These are phyloP conservation scores for Cydia splendana DNA, from an alignment of 1,140 invertebrate species.

Conservation along the genomic window DNA sequence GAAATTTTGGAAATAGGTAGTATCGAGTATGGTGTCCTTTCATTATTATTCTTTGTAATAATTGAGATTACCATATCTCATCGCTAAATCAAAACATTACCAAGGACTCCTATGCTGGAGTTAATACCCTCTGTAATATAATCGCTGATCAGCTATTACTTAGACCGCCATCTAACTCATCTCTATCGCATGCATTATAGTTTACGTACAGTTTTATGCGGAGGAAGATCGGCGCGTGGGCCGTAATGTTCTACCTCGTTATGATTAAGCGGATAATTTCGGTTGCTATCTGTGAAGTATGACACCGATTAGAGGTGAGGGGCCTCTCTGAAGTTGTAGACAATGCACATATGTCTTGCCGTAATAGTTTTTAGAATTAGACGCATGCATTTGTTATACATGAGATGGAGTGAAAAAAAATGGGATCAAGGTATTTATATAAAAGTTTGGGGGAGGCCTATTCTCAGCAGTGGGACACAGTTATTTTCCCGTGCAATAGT, in stretches of 20 bases:
- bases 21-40: too few relatives aligned
- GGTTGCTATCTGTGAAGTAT: slow-evolving; percentile 45
- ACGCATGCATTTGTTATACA: background rate
- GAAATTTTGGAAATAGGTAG: too few relatives aligned
- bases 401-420: background rate
- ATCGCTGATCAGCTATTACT: background rate
- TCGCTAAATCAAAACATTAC: too few relatives aligned
- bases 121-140: background rate
- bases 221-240: slow-evolving; percentile 41
- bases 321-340: slow-evolving; percentile 18
- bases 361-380: background rate
- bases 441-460: background rate
- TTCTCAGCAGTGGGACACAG: background rate
- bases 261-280: slow-evolving; percentile 52
- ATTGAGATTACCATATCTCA: too few relatives aligned
- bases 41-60: too few relatives aligned
- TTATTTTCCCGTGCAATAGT: too few relatives aligned
- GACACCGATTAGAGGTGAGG: slow-evolving; percentile 34
- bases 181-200: slow-evolving; percentile 36
- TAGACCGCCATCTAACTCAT: slow-evolving; percentile 25
- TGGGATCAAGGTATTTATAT: background rate
- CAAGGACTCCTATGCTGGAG: too few relatives aligned
- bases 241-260: slow-evolving; percentile 45
- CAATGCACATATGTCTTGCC: background rate
- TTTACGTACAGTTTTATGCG: slow-evolving; percentile 38